Evolutionary conservation across 92 coral and sea anemone genomes (phyloP), one percentile per base, ranked within the genome.

Genomic region (Phenganax marumi): DNA sequence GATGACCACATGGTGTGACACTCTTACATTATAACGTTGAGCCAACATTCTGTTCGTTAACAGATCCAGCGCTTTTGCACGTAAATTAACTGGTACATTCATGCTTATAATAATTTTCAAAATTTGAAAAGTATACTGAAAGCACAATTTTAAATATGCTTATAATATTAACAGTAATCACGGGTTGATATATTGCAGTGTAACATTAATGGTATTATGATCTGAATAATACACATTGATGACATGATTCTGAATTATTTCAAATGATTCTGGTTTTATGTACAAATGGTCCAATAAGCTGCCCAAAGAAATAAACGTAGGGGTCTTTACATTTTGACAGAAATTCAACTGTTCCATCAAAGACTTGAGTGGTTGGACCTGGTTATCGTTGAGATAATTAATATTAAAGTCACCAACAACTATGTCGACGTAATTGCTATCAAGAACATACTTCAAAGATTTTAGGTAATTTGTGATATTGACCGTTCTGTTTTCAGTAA

Each of bases 241-340:
- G 78, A 87, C 85, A 62, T 53, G 58, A 65, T 75, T 82, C 47
- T 82, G 57, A 56, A 77, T 14, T 14, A 56, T 8, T 14, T 56
- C 63, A 14, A 56, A 56, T 3, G n/a, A 14, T 56, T 4, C 22
- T 56, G 17, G n/a, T 56, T 87, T 90, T 22, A 90, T 64, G 43
- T 83, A 89, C 2, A 90, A 79, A 69, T 91, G 91, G 77, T 88
- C 91, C 60, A 88, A 21, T 53, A 90, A 74, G 69, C 78, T 83
- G 55, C 90, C 91, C 52, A 80, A 46, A 60, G 93, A 87, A 3
- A 86, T 69, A 79, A 90, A 87, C 79, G 93, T 88, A 47, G 90
- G 81, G 43, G 24, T 46, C 13, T 64, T 52, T 54, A 84, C 85
- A 84, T 80, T 49, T 81, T 87, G 93, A 49, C 48, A 75, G 81